A percentile compares a stretch with the other conserved stretches of the same genome.
These are phyloP conservation scores for Gasteruption jaculator DNA, from an alignment of 2,888 invertebrate genomes.

Conservation along the genomic window DNA sequence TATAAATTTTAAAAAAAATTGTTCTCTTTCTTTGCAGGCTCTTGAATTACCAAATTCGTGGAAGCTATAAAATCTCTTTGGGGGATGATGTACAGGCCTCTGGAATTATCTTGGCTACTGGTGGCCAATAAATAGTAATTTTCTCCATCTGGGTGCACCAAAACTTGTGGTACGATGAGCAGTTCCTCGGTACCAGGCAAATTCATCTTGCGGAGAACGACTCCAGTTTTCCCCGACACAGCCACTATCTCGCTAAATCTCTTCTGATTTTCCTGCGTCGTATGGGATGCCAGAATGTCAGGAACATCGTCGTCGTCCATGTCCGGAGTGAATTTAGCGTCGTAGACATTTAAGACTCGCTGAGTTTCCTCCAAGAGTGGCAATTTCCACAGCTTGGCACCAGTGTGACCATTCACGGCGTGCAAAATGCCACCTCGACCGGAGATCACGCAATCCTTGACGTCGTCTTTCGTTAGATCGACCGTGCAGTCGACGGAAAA, in stretches of 20 bases:
- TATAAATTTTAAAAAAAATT: too few relatives aligned
- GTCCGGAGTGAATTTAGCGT: slow-evolving; percentile 68
- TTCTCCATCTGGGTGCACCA: slow-evolving; percentile 60
- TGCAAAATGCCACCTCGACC: slow-evolving; percentile 68
- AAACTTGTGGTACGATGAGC: slow-evolving; percentile 69
- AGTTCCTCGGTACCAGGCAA: slow-evolving; percentile 66
- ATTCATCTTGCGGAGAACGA: slow-evolving; percentile 58
- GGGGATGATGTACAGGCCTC: slow-evolving; percentile 65
- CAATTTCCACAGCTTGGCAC: slow-evolving; percentile 64
- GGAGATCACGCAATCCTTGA: slow-evolving; percentile 69
- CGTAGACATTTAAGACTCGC: slow-evolving; percentile 57
- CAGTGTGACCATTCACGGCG: slow-evolving; percentile 65
- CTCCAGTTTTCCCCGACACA: slow-evolving; percentile 67
- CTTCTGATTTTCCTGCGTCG: slow-evolving; percentile 53
- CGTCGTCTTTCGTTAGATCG: slow-evolving; percentile 67
- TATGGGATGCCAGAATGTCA: slow-evolving; percentile 69
- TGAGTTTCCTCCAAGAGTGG: slow-evolving; percentile 41
- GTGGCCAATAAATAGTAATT: slow-evolving; percentile 67
- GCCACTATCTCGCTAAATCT: slow-evolving; percentile 64
- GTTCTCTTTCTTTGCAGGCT: too few relatives aligned
- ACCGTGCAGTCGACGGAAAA: slow-evolving; percentile 69
- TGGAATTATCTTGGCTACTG: slow-evolving; percentile 68
- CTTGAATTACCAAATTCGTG: too few relatives aligned
- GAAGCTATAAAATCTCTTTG: slow-evolving; percentile 53
- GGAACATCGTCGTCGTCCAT: slow-evolving; percentile 65